Evolutionary conservation across 1,140 invertebrate genomes (phyloP), one percentile per base, ranked within the genome.

Genomic region (Achroia grisella): DNA sequence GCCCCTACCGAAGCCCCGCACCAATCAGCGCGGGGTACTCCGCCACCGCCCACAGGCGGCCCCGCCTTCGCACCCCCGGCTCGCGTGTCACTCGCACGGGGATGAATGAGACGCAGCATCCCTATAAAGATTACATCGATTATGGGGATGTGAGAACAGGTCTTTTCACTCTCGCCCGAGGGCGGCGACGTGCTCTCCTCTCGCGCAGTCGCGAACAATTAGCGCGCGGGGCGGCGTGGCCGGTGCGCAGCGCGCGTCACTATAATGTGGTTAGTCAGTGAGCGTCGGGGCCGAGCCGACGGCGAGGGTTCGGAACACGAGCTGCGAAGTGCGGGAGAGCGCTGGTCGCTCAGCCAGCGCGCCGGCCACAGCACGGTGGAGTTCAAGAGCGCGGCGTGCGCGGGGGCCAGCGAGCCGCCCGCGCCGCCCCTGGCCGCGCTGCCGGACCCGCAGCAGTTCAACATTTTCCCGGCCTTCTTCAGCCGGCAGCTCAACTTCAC

Each of bases 391-490:
- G 60, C 75, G 72, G 79, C 82, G 71, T 87, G 85, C 82, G 69
- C 89, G 83, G 72, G 86, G 79, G 57, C 85, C 86, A 65, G 86
- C 49, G 88, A 89, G 71, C 80, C 91, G 51, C 91, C 91, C 73
- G 87, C 87, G 52, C 77, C 88, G 51, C 87, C 88, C 57, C 87
- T 88, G 39, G 71, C 87, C 59, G 75, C 86, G 32, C 85, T 88
- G 64, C 87, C 87, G 29, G 88, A 89, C 62, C 88, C 88, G 32
- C 93, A 94, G 66, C 94, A 95, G 86, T 95, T 95, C 88, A 95
- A 95, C 86, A 95, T 95, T 59, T 95, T 95, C 78, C 94, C 94
- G 51, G 94, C 94, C 37, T 94, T 95, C 66, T 95, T 95, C 77
- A 94, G 93, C 83, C 87, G 93, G 30, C 94, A 95, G 81, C 87